Base-by-base conservation (phyloP, 2,797 vertebrate genomes). In the Pseudotriccus pelzelni region DNA sequence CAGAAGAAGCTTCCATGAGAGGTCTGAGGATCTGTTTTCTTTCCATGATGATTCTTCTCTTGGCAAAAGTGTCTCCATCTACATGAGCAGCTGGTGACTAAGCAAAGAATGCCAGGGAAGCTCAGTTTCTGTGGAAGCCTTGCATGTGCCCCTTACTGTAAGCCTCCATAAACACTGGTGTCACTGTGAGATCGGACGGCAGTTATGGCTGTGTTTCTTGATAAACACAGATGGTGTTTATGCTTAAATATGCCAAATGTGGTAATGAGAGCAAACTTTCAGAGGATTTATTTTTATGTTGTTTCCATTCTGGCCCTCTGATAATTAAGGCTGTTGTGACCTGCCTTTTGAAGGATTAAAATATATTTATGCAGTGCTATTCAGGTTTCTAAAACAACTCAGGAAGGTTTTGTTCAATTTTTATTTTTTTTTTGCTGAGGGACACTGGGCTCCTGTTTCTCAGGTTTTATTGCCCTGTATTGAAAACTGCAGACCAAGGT, bases 151-250 rank as follows among this genome's bases (percentile, higher is more conserved):
- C 75, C 90, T 96, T 72, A 89, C 82, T 70, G 84, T 87, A 94
- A 96, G 55, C 30, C 74, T 92, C 83, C 25, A 17, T 96, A 96
- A 97, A 95, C 93, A 97, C 39, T 89, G 89, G 93, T 95, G 91
- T 86, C 94, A 83, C 80, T 52, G 59, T 1, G 18, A 92, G 85
- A 89, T 83, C 3, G 20, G 94, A 75, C 13, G 0, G 82, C 93
- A 89, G 79, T 66, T 92, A 89, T 46, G 25, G 9, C 72, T 12
- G 21, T 53, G 49, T 75, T 92, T 82, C 96, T 82, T 44, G 83
- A 92, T 94, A 94, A 97, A 96, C 93, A 97, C 95, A 96, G 92
- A 96, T 96, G 90, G 94, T 93, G 91, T 92, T 97, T 96, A 84
- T 94, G 87, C 75, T 93, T 93, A 93, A 96, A 88, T 81, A 97